Percentiles rank a stretch among this genome's conserved stretches.
phyloP scores from a whole-genome alignment of 2,888 invertebrate genomes.

The Anthrax anthrax region DNA sequence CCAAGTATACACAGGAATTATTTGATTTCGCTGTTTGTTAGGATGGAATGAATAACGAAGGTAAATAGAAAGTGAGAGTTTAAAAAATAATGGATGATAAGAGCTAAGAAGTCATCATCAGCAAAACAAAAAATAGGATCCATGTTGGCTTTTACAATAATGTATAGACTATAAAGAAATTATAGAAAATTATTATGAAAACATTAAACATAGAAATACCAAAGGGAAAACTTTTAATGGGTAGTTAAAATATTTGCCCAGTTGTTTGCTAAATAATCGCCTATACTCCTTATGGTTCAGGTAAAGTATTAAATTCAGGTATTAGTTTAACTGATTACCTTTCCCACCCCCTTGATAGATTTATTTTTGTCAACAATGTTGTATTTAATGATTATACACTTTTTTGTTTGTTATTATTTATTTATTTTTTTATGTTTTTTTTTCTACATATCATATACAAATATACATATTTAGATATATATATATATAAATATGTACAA shows the following conservation, averaged over 20 bases:
- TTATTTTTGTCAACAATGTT: no score
- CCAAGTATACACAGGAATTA: no score
- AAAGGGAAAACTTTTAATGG: neutral
- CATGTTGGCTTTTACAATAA: no score
- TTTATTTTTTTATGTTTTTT: no score
- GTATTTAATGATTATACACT: no score
- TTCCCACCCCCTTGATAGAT: no score
- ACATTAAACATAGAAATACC: neutral
- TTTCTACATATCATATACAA: neutral
- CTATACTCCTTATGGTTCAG: no score
- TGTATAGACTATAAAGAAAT: neutral
- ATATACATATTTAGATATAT: no score
- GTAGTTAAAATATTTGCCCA: slow-evolving; percentile 6
- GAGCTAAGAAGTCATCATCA: neutral
- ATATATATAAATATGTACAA: no score
- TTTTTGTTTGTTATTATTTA: no score
- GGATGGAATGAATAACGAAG: neutral
- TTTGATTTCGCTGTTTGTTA: neutral
- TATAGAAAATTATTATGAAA: neutral
- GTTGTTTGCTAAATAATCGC: slow-evolving; percentile 4
- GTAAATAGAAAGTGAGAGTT: neutral
- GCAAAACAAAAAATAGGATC: neutral
- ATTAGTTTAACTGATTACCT: no score
- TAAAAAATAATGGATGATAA: neutral
- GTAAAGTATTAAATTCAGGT: no score